Percentiles rank a stretch among this genome's conserved stretches.
These are phyloP conservation scores for Ricordea florida DNA, from an alignment of 92 coral and sea anemone genomes.

Conservation along the genomic window DNA sequence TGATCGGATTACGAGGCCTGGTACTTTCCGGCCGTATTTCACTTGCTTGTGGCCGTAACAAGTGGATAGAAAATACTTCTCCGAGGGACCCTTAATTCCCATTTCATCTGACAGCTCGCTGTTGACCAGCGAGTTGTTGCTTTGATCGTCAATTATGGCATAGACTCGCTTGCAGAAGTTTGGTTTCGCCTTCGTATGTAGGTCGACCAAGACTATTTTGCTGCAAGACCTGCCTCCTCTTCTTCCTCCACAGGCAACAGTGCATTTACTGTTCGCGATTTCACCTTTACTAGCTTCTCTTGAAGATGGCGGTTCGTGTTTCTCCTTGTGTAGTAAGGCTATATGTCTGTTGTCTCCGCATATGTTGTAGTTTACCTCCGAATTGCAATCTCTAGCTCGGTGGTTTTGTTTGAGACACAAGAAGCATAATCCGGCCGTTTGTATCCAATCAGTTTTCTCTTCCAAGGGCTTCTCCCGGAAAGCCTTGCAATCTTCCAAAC, in stretches of 20 bases:
- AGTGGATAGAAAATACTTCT: constrained; percentile 54
- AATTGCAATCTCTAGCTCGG: too few relatives aligned
- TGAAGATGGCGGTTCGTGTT: too few relatives aligned
- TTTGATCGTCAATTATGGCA: constrained; percentile 30
- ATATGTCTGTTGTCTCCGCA: too few relatives aligned
- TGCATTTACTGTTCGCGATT: not conserved
- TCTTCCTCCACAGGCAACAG: not conserved
- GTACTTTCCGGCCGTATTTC: constrained; percentile 46
- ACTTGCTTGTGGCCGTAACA: constrained; percentile 41
- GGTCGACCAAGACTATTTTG: not conserved
- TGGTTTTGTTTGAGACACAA: too few relatives aligned
- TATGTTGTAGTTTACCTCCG: too few relatives aligned
- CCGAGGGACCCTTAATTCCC: constrained; percentile 32
- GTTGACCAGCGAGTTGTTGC: constrained; percentile 52
- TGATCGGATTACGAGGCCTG: constrained; percentile 39
- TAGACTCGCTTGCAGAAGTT: not conserved
- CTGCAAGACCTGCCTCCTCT: not conserved
- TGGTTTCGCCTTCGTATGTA: not conserved
- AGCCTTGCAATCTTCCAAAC: too few relatives aligned
- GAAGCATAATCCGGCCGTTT: too few relatives aligned
- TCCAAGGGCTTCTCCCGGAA: too few relatives aligned
- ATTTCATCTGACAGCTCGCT: constrained; percentile 48
- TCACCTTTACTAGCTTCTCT: too few relatives aligned
- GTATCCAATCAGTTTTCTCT: too few relatives aligned
- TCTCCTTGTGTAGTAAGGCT: too few relatives aligned